Evolutionary conservation across 1,140 invertebrate species (phyloP).

Genomic region (Drosophila pseudoananassae): DNA sequence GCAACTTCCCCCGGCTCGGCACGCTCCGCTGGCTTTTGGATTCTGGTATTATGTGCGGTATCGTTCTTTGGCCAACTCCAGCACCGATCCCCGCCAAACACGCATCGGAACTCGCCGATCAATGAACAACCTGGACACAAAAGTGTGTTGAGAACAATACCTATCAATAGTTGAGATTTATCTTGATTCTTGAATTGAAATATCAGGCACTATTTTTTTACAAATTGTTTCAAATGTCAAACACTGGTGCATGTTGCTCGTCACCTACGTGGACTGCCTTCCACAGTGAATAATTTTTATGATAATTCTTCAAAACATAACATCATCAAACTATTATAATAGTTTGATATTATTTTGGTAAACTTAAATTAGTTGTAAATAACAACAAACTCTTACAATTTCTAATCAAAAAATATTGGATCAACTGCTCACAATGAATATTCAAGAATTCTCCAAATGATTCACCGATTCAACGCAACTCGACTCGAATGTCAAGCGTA

Average conservation of each 20-base stretch:
- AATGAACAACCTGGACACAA: slow-evolving; percentile 36
- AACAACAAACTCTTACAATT: background rate
- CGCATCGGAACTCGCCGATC: slow-evolving; percentile 41
- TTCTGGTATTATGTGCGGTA: slow-evolving; percentile 56
- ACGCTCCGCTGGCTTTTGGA: slow-evolving; percentile 60
- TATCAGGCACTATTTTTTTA: no score
- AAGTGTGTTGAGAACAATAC: background rate
- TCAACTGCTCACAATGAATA: slow-evolving; percentile 9
- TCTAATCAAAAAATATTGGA: background rate
- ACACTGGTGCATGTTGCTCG: no score
- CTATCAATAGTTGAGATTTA: background rate
- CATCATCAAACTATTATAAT: no score
- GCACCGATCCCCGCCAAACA: slow-evolving; percentile 12
- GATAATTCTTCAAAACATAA: no score
- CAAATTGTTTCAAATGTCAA: no score
- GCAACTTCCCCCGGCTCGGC: slow-evolving; percentile 62
- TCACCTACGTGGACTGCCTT: no score
- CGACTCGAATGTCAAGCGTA: slow-evolving; percentile 44
- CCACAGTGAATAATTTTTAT: no score
- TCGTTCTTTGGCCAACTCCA: slow-evolving; percentile 41
- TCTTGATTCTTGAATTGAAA: background rate
- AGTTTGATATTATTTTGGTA: no score
- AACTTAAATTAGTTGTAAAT: no score
- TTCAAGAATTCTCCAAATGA: slow-evolving; percentile 34
- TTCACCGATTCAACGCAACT: slow-evolving; percentile 17